Evolutionary conservation across 2,797 vertebrate species (phyloP).

Genomic region (Sarcoramphus papa): DNA sequence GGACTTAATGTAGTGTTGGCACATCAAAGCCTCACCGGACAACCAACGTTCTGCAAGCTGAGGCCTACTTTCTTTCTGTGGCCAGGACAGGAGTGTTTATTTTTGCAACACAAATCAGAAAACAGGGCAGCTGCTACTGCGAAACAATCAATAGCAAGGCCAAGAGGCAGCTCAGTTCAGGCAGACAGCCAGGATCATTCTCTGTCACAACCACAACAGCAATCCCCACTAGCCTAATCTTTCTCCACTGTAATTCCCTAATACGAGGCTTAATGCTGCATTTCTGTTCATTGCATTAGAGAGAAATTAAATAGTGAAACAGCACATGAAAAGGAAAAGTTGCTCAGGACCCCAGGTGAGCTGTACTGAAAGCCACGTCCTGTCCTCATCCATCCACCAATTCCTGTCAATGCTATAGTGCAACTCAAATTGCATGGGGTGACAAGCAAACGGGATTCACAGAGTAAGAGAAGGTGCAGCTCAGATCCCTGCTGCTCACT

Average conservation of each 20-base stretch:
- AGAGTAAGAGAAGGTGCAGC: background rate
- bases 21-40: background rate
- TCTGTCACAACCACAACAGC: background rate
- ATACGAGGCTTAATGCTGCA: background rate
- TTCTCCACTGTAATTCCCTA: background rate
- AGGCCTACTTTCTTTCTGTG: accelerated
- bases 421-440: background rate
- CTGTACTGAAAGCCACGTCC: background rate
- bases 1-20: background rate
- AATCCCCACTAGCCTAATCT: background rate
- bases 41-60: background rate
- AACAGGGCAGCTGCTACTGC: background rate
- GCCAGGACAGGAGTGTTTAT: background rate
- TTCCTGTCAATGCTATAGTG: background rate
- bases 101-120: background rate
- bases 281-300: background rate
- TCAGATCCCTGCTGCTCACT: background rate
- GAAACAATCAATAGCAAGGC: background rate
- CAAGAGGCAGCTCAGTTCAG: background rate
- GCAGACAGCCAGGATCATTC: background rate
- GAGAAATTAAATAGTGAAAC: background rate
- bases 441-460: background rate
- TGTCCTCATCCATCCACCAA: background rate
- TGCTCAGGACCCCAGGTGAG: background rate
- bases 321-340: background rate